Base-by-base conservation (phyloP, 1,140 invertebrate genomes). In the Notospermus geniculatus region DNA sequence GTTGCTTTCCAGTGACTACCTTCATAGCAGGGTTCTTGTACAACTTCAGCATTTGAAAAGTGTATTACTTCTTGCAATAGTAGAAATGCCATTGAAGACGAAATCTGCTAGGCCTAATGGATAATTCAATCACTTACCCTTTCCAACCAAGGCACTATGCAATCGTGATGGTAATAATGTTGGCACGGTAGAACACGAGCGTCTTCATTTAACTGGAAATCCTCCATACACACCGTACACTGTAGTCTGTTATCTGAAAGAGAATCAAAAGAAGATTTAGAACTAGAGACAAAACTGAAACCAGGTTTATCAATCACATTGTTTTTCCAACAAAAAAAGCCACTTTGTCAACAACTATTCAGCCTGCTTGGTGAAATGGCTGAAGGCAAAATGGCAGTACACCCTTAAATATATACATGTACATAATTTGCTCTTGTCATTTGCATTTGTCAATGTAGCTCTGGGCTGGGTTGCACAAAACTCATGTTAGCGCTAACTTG, bases 141-240 rank as follows among this genome's bases (percentile, higher is more conserved):
- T 85, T 95, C 88, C 66, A 98, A 83, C 95, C 95, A 98, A 52
- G 93, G 93, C 70, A 91, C 86, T 75, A 98, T 97, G 76, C 95
- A 98, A 39, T 87, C 85, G 76, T 88, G 86, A 82, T 98, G 95
- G 83, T 93, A 98, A 52, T 94, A 83, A 83, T 98, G 95, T 71
- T 90, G 86, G 84, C 95, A 98, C 32, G 91, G 88, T 73, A 98
- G 83, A 72, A 90, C 87, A 66, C 90, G 88, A 9, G 96, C 94
- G 54, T 86, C 85, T 83, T 97, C 93, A 45, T 88, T 87, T 70
- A 91, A 71, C 69, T 85, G 82, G 77, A 95, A 95, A 77, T 93
- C 90, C 71, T 98, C 95, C 93, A 96, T 97, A 81, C 95, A 99
- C 5, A 98, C 91, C 2, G 94, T 94, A 82, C 96, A 99, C 72